These are phyloP conservation scores for Gobio occitaniae DNA, from an alignment of 2,797 vertebrate species.

Conservation along the genomic window DNA sequence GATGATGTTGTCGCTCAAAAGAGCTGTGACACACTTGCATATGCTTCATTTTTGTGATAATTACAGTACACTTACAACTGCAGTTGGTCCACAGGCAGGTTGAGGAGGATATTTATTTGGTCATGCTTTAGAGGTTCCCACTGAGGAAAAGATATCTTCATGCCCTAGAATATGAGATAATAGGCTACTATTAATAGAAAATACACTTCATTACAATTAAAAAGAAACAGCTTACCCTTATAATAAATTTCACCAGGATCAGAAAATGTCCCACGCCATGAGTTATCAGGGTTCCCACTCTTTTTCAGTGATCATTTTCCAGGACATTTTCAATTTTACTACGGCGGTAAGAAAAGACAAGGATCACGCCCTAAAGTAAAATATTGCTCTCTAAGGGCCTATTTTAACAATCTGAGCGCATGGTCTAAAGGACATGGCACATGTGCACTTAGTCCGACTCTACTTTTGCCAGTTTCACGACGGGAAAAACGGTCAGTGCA, in stretches of 20 bases:
- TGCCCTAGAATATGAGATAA: slow-evolving; percentile 47
- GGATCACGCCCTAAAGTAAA: too few relatives aligned
- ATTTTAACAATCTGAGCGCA: too few relatives aligned
- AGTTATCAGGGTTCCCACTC: too few relatives aligned
- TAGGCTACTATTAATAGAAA: not conserved
- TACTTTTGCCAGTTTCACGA: too few relatives aligned
- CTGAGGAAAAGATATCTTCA: slow-evolving; percentile 52
- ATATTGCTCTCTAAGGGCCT: too few relatives aligned
- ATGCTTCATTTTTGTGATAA: not conserved
- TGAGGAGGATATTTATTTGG: slow-evolving; percentile 71
- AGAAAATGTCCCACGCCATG: not conserved
- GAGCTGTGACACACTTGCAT: not conserved
- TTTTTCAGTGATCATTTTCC: too few relatives aligned
- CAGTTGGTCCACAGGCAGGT: slow-evolving; percentile 69
- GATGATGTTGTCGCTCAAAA: not conserved
- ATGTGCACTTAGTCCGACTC: too few relatives aligned
- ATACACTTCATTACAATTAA: not conserved
- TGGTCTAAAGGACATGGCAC: too few relatives aligned
- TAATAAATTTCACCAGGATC: not conserved
- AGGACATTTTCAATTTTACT: too few relatives aligned
- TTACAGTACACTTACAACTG: slow-evolving; percentile 75
- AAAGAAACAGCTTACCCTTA: not conserved
- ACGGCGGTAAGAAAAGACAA: too few relatives aligned
- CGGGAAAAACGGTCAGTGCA: too few relatives aligned
- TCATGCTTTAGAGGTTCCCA: slow-evolving; percentile 68